Percentiles rank a stretch among this genome's conserved stretches.
These are phyloP conservation scores for Ardeotis arabs DNA, from an alignment of 2,113 vertebrate species.

Conservation along the genomic window DNA sequence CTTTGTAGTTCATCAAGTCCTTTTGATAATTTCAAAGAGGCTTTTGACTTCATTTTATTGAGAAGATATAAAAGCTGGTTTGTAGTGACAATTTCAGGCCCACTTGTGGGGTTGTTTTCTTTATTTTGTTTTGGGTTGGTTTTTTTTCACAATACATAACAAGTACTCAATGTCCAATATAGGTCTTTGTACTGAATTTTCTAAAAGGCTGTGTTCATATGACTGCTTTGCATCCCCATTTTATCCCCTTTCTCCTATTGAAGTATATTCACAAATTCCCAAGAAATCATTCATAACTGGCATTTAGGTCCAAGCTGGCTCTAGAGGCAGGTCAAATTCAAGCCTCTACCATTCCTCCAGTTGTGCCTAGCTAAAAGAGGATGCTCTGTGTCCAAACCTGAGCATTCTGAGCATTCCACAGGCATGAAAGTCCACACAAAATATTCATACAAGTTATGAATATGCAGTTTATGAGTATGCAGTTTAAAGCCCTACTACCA, in stretches of 20 bases:
- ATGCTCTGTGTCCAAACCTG: background rate
- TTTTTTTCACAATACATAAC: background rate
- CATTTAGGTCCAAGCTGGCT: background rate
- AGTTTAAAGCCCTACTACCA: background rate
- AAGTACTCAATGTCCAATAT: background rate
- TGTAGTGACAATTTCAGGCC: background rate
- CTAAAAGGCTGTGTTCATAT: background rate
- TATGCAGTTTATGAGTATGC: background rate
- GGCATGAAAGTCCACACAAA: background rate
- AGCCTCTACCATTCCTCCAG: background rate
- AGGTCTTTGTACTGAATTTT: background rate
- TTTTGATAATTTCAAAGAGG: conserved; percentile 8
- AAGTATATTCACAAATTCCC: background rate
- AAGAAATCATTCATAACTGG: background rate
- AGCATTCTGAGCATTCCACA: background rate
- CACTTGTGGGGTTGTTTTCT: background rate
- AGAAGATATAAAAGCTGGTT: background rate
- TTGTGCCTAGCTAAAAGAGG: background rate
- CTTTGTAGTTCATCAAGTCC: background rate
- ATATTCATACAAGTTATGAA: background rate
- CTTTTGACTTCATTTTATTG: background rate
- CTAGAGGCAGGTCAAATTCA: background rate
- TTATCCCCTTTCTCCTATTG: background rate
- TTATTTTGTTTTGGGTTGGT: background rate
- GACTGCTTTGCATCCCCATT: background rate